These are phyloP conservation scores for Ophioderma brevispina DNA, from an alignment of 35 echinoderm and acorn worm genomes.

Conservation along the genomic window DNA sequence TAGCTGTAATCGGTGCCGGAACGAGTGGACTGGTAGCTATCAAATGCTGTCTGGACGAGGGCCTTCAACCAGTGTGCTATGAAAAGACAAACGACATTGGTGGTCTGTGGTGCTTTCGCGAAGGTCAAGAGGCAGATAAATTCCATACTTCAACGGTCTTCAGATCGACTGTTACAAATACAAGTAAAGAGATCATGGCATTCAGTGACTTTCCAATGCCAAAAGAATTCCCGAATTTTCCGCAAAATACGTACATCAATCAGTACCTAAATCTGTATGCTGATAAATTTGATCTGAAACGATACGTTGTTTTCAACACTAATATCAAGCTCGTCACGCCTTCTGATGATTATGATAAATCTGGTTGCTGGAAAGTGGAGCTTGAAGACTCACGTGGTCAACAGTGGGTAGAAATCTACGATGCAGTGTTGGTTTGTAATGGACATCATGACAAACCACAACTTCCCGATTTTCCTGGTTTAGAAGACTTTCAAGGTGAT, in stretches of 20 bases:
- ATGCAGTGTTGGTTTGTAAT: slow-evolving; percentile 78
- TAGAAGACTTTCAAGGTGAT: slow-evolving; percentile 64
- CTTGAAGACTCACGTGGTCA: not conserved
- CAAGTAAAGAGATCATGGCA: slow-evolving; percentile 88
- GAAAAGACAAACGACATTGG: slow-evolving; percentile 48
- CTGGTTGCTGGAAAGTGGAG: slow-evolving; percentile 68
- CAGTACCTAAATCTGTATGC: slow-evolving; percentile 79
- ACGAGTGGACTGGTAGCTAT: slow-evolving; percentile 26
- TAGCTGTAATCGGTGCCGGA: slow-evolving; percentile 57
- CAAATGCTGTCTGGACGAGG: slow-evolving; percentile 65
- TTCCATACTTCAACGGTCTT: slow-evolving; percentile 33
- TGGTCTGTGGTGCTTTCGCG: slow-evolving; percentile 84
- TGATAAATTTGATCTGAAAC: slow-evolving; percentile 57
- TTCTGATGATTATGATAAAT: slow-evolving; percentile 32
- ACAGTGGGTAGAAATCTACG: slow-evolving; percentile 11
- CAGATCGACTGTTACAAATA: slow-evolving; percentile 77
- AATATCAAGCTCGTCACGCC: slow-evolving; percentile 39
- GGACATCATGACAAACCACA: slow-evolving; percentile 59
- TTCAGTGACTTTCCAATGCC: slow-evolving; percentile 94
- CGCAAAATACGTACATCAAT: slow-evolving; percentile 47
- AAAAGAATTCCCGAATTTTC: slow-evolving; percentile 67
- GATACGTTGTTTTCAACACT: slow-evolving; percentile 67
- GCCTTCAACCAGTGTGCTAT: slow-evolving; percentile 57
- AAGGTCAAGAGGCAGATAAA: slow-evolving; percentile 19
- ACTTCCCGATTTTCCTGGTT: slow-evolving; percentile 50